A percentile compares a stretch with the other conserved stretches of the same genome.
These are phyloP conservation scores for Sphaerophoria taeniata DNA, from an alignment of 2,888 invertebrate genomes.

Conservation along the genomic window DNA sequence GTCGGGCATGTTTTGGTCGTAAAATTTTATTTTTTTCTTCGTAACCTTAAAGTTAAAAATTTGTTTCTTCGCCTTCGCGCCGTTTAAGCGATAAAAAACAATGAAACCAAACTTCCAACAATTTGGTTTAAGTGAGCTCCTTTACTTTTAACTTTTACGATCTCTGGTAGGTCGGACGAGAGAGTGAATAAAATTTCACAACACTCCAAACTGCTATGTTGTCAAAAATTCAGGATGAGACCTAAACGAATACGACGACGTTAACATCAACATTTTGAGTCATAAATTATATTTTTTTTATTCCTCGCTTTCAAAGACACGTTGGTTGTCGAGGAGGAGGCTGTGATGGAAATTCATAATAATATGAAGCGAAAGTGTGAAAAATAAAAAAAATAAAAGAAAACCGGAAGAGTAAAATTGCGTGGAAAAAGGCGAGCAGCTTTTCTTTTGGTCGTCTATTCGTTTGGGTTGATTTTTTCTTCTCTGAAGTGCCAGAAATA, in stretches of 20 bases:
- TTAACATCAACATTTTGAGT: conserved; percentile 66
- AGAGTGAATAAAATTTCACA: conserved; percentile 34
- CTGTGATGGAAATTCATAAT: conserved; percentile 68
- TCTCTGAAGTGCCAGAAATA: conserved; percentile 43
- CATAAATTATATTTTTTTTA: conserved; percentile 69
- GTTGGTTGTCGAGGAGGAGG: neutral
- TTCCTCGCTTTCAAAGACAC: conserved; percentile 41
- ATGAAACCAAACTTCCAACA: neutral
- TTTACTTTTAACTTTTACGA: conserved; percentile 66
- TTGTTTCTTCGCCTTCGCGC: neutral
- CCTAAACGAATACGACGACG: conserved; percentile 13
- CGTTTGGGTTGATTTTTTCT: conserved; percentile 9
- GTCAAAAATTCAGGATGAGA: conserved; percentile 5
- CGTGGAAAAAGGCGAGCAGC: conserved; percentile 33
- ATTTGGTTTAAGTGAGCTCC: conserved; percentile 51
- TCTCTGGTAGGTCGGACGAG: conserved; percentile 22
- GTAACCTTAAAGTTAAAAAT: conserved; percentile 45
- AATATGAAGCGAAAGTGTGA: conserved; percentile 49
- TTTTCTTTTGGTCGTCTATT: neutral
- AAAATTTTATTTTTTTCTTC: conserved; percentile 49
- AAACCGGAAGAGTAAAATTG: conserved; percentile 26
- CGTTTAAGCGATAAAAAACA: neutral
- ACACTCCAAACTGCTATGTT: conserved; percentile 6
- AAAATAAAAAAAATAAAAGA: neutral
- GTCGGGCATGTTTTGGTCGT: conserved; percentile 33